phyloP scores from a whole-genome alignment of 2,888 invertebrate species.

The Stegana nigrithorax region DNA sequence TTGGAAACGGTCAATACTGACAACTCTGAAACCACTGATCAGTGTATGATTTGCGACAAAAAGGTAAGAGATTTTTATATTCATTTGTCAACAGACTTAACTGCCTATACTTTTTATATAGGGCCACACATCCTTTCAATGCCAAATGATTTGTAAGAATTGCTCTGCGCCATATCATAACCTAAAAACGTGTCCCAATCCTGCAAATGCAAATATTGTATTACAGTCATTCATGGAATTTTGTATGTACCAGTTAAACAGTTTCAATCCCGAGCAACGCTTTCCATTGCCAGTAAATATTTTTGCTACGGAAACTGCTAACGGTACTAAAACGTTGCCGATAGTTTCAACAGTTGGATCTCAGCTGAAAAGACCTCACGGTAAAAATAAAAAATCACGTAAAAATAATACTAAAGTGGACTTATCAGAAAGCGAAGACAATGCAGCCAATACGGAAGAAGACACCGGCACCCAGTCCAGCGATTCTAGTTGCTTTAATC shows the following conservation, averaged over 20 bases:
- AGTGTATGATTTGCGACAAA: slow-evolving; percentile 61
- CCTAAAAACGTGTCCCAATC: slow-evolving; percentile 56
- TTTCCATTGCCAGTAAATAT: slow-evolving; percentile 32
- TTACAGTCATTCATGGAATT: slow-evolving; percentile 65
- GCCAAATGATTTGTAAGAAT: slow-evolving; percentile 63
- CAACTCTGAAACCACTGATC: slow-evolving; percentile 15
- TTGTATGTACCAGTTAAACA: slow-evolving; percentile 56
- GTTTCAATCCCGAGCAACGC: slow-evolving; percentile 44
- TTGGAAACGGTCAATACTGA: too few relatives aligned
- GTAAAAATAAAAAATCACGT: slow-evolving; percentile 35
- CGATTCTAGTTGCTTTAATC: slow-evolving; percentile 22
- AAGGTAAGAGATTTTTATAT: slow-evolving; percentile 38
- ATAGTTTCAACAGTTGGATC: background rate
- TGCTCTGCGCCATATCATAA: slow-evolving; percentile 59
- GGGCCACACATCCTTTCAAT: slow-evolving; percentile 63
- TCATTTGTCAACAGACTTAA: background rate
- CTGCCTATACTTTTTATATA: slow-evolving; percentile 21
- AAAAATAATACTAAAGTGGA: slow-evolving; percentile 25
- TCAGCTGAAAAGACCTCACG: slow-evolving; percentile 23
- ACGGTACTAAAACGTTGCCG: background rate
- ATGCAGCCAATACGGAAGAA: slow-evolving; percentile 32
- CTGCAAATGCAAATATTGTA: slow-evolving; percentile 58
- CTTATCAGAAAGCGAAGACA: slow-evolving; percentile 28
- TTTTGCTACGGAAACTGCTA: too few relatives aligned
- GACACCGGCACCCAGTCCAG: slow-evolving; percentile 12